These are phyloP conservation scores for Timandra comae DNA, from an alignment of 2,888 invertebrate species.

Conservation along the genomic window DNA sequence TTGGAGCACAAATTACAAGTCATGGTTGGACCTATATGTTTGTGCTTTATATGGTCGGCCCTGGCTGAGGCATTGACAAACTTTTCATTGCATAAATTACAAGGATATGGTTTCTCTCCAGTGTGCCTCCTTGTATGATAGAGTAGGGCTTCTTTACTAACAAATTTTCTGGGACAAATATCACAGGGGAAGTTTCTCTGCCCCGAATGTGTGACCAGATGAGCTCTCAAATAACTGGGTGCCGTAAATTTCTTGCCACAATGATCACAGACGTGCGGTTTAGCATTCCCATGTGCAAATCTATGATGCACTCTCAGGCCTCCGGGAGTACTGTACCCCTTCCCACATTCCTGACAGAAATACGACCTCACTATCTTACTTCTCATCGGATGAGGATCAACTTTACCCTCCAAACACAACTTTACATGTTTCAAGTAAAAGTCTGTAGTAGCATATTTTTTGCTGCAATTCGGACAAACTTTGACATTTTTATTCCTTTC, in stretches of 20 bases:
- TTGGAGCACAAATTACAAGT: slow-evolving; percentile 57
- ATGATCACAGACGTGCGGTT: slow-evolving; percentile 50
- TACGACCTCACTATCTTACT: slow-evolving; percentile 42
- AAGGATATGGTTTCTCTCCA: slow-evolving; percentile 62
- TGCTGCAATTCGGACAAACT: slow-evolving; percentile 66
- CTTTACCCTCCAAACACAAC: slow-evolving; percentile 44
- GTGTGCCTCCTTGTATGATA: slow-evolving; percentile 65
- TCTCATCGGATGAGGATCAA: slow-evolving; percentile 58
- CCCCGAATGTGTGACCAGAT: slow-evolving; percentile 62
- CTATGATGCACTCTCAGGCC: slow-evolving; percentile 57
- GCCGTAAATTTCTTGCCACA: slow-evolving; percentile 66
- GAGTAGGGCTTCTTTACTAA: slow-evolving; percentile 59
- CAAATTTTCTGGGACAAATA: slow-evolving; percentile 52
- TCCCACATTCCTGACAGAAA: slow-evolving; percentile 52
- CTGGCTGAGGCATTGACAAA: slow-evolving; percentile 66
- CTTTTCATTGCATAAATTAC: slow-evolving; percentile 50
- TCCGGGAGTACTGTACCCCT: slow-evolving; percentile 57
- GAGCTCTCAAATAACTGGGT: slow-evolving; percentile 57
- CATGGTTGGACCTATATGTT: slow-evolving; percentile 57
- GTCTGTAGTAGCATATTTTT: slow-evolving; percentile 51
- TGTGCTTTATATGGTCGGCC: slow-evolving; percentile 63
- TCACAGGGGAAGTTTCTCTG: slow-evolving; percentile 61
- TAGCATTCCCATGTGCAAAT: slow-evolving; percentile 58
- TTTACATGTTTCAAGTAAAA: slow-evolving; percentile 55
- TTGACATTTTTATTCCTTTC: too few species aligned